Conservation (phyloP, 1,140 invertebrate genomes). For the Episyrphus balteatus region DNA sequence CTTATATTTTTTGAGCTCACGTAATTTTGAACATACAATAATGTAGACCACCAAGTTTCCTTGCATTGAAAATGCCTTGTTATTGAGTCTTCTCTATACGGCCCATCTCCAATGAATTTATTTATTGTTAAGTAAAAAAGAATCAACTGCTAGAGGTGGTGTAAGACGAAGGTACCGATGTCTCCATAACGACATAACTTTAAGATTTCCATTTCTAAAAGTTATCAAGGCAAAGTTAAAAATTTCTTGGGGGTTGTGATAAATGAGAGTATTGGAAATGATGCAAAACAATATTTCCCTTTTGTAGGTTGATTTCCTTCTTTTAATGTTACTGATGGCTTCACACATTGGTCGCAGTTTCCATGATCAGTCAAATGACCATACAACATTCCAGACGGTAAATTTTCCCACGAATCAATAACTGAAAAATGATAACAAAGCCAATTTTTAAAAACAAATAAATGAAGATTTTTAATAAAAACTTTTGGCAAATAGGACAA, state of each 20-base stretch:
- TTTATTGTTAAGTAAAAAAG: slow-evolving; percentile 9
- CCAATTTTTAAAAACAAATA: not conserved
- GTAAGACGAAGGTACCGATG: slow-evolving; percentile 22
- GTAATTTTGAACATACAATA: slow-evolving; percentile 23
- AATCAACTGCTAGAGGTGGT: slow-evolving; percentile 13
- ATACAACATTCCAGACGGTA: slow-evolving; percentile 24
- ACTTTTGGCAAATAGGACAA: too few relatives aligned
- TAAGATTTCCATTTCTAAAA: slow-evolving; percentile 12
- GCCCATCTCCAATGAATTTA: slow-evolving; percentile 10
- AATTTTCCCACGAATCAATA: slow-evolving; percentile 29
- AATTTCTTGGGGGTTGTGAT: too few relatives aligned
- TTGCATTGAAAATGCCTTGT: slow-evolving; percentile 11
- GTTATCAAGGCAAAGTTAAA: too few relatives aligned
- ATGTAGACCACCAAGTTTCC: slow-evolving; percentile 14
- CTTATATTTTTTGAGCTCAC: slow-evolving; percentile 11
- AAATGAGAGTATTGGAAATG: too few relatives aligned
- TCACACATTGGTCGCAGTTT: slow-evolving; percentile 24
- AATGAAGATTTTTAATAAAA: too few relatives aligned
- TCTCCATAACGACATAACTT: slow-evolving; percentile 21
- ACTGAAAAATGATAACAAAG: slow-evolving; percentile 11
- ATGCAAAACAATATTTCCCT: slow-evolving; percentile 19
- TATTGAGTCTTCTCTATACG: slow-evolving; percentile 11
- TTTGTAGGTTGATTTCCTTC: too few relatives aligned
- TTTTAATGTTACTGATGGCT: not conserved
- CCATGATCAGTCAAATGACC: slow-evolving; percentile 27